phyloP scores from a whole-genome alignment of 2,888 invertebrate species.

The Sinopyrophorus schimmeli region DNA sequence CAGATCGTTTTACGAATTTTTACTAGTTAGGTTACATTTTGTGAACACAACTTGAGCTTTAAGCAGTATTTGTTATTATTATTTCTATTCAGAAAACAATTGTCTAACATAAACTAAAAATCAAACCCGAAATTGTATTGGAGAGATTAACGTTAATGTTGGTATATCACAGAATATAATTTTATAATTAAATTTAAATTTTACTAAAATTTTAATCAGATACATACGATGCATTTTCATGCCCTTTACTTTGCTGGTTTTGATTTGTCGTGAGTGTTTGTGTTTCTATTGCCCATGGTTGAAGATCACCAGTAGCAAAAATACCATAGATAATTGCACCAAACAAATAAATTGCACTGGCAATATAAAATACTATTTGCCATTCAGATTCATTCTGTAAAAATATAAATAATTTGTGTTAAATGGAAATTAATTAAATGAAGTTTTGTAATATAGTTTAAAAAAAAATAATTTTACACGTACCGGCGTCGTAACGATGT shows the following conservation, averaged over 20 bases:
- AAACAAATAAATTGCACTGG: slow-evolving; percentile 78
- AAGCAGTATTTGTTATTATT: too few species aligned
- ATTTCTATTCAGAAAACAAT: too few species aligned
- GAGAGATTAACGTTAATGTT: too few species aligned
- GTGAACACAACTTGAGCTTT: too few species aligned
- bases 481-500: slow-evolving; percentile 72
- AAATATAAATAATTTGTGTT: neutral
- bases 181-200: too few species aligned
- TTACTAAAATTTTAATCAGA: too few species aligned
- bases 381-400: slow-evolving; percentile 62
- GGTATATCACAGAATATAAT: too few species aligned
- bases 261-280: slow-evolving; percentile 26
- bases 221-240: slow-evolving; percentile 3
- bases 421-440: neutral
- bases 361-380: slow-evolving; percentile 84
- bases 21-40: too few species aligned
- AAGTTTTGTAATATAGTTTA: neutral
- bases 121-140: too few species aligned
- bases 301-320: slow-evolving; percentile 79
- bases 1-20: too few species aligned
- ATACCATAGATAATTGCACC: slow-evolving; percentile 83
- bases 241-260: neutral
- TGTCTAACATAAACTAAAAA: too few species aligned
- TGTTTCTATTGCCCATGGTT: slow-evolving; percentile 74
- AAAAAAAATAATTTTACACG: slow-evolving; percentile 2